Conservation (phyloP, 2,797 vertebrate species). For the Picus viridis region DNA sequence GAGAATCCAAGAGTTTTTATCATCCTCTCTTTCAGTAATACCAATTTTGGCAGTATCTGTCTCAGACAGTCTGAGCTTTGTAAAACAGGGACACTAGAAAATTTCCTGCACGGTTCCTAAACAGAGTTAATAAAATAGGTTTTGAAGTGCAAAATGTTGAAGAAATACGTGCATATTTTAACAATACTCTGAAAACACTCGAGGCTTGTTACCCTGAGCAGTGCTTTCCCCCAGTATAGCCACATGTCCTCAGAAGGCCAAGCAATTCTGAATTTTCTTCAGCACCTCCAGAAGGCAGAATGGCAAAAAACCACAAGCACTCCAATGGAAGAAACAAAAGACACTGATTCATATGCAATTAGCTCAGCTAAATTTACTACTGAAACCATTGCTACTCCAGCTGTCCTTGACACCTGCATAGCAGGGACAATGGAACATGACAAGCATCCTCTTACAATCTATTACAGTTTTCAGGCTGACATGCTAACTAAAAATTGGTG, state of each 20-base stretch:
- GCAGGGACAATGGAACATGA: conserved; percentile 50
- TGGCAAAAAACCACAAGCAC: neutral
- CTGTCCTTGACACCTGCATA: conserved; percentile 63
- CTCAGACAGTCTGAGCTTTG: neutral
- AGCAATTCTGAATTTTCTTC: neutral
- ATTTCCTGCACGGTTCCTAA: neutral
- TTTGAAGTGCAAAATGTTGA: neutral
- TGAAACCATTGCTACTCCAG: conserved; percentile 35
- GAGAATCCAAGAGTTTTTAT: neutral
- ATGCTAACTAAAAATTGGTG: neutral
- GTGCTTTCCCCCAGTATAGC: neutral
- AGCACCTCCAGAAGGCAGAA: conserved; percentile 15
- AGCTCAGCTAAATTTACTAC: conserved; percentile 58
- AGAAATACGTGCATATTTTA: neutral
- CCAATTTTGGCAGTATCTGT: neutral
- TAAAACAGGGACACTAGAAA: neutral
- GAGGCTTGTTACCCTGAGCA: neutral
- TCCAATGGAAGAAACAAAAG: conserved; percentile 36
- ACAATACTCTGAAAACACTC: neutral
- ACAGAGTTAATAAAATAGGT: neutral
- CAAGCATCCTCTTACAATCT: conserved; percentile 30
- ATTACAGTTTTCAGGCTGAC: conserved; percentile 1
- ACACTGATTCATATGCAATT: conserved; percentile 56
- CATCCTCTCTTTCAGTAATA: neutral
- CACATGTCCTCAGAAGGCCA: neutral